Evolutionary conservation across 2,888 invertebrate genomes (phyloP).

Genomic region (Meiosimyza decipiens): DNA sequence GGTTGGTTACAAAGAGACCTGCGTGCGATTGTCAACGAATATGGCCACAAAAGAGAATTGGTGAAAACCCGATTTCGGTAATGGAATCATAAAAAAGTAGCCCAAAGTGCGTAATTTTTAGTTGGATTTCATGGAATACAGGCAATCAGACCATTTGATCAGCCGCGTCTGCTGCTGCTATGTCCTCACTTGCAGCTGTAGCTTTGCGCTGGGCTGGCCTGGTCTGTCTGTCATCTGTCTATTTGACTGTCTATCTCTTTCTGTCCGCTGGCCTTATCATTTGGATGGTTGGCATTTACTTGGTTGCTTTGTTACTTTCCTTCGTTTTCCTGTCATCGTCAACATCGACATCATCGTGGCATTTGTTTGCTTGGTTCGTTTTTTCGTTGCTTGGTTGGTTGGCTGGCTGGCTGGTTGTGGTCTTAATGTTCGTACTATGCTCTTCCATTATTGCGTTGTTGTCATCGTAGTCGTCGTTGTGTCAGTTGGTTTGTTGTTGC

Average conservation of each 20-base stretch:
- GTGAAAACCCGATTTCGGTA: constrained; percentile 9
- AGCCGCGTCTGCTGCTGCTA: constrained; percentile 22
- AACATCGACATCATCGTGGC: constrained; percentile 37
- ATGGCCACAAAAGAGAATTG: constrained; percentile 33
- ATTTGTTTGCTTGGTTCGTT: constrained; percentile 42
- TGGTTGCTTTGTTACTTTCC: constrained; percentile 37
- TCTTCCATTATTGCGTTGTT: constrained; percentile 34
- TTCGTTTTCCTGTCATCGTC: constrained; percentile 24
- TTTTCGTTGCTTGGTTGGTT: not conserved
- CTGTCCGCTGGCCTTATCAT: constrained; percentile 20
- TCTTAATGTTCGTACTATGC: constrained; percentile 36
- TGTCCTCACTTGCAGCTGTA: constrained; percentile 29
- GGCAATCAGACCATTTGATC: constrained; percentile 18
- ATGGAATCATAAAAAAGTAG: constrained; percentile 9
- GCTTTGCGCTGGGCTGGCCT: constrained; percentile 9
- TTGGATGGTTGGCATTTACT: constrained; percentile 29
- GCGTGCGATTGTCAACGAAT: constrained; percentile 35
- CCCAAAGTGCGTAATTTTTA: constrained; percentile 6
- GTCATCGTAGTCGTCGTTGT: constrained; percentile 29
- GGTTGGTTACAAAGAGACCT: constrained; percentile 31
- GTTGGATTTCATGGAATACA: not conserved
- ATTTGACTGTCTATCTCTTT: constrained; percentile 24
- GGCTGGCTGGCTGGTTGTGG: constrained; percentile 5
- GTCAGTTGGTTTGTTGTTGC: constrained; percentile 37
- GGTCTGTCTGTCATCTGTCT: constrained; percentile 5